Evolutionary conservation across 1,140 invertebrate genomes (phyloP).

Genomic region (Ericerus pela): DNA sequence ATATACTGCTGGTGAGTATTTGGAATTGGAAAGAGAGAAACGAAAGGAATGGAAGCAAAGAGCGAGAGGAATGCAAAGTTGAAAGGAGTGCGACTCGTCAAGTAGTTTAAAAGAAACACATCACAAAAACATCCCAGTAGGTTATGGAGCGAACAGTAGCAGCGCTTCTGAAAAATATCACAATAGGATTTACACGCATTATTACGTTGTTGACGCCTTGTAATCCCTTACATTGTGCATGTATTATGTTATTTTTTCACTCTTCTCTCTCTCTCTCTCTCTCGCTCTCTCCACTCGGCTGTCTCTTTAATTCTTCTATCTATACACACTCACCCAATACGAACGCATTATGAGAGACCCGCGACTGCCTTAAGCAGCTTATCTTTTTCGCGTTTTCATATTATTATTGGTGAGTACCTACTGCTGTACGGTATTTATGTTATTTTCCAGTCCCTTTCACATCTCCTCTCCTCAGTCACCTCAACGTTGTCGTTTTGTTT

Average conservation of each 20-base stretch:
- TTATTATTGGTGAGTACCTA: too few species aligned
- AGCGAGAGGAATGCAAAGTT: too few species aligned
- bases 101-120: not conserved
- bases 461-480: not conserved
- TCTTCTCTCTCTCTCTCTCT: not conserved
- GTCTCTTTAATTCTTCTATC: too few species aligned
- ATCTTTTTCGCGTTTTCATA: not conserved
- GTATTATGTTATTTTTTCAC: not conserved
- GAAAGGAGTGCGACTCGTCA: constrained; percentile 1
- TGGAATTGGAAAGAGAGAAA: too few species aligned
- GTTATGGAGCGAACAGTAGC: constrained; percentile 3
- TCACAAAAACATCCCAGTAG: constrained; percentile 9
- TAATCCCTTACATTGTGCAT: not conserved
- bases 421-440: too few species aligned
- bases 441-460: not conserved
- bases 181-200: constrained; percentile 9
- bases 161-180: too few species aligned
- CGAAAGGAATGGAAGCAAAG: too few species aligned
- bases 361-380: not conserved
- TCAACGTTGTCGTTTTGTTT: not conserved
- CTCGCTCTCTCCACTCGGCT: not conserved
- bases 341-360: not conserved
- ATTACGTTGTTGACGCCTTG: constrained; percentile 9
- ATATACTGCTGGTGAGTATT: too few species aligned
- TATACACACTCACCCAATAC: too few species aligned